Evolutionary conservation across 1,140 invertebrate species (phyloP).

Genomic region (Hyles vespertilio): DNA sequence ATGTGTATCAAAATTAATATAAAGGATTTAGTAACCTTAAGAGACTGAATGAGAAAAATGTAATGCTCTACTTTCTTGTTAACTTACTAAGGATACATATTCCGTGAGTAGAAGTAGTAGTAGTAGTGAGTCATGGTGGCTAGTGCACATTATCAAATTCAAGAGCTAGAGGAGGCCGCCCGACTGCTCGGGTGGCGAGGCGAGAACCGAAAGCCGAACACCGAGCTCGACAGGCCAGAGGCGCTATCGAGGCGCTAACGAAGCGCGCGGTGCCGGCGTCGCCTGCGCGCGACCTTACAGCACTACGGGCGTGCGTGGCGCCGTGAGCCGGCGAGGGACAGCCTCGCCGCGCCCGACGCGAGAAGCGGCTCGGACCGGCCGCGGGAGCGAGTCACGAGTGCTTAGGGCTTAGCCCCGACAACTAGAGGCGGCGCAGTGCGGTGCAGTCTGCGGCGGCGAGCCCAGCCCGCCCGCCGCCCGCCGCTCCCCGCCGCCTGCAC

Average conservation of each 20-base stretch:
- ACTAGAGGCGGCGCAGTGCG: slow-evolving; percentile 44
- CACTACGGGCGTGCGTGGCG: slow-evolving; percentile 32
- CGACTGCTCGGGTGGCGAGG: slow-evolving; percentile 15
- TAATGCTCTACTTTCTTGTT: slow-evolving; percentile 15
- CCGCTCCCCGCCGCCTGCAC: slow-evolving; percentile 64
- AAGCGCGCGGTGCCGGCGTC: slow-evolving; percentile 19
- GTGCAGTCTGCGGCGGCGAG: slow-evolving; percentile 31
- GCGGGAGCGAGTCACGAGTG: slow-evolving; percentile 52
- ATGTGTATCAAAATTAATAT: too few species aligned
- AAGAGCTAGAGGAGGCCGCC: slow-evolving; percentile 34
- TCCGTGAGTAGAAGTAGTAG: slow-evolving; percentile 22
- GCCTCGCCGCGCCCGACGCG: slow-evolving; percentile 27
- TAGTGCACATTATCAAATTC: slow-evolving; percentile 44
- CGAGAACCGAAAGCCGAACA: slow-evolving; percentile 27
- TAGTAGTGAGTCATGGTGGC: slow-evolving; percentile 26
- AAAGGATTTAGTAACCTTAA: slow-evolving; percentile 4
- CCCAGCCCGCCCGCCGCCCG: slow-evolving; percentile 44
- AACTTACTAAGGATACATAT: slow-evolving; percentile 62
- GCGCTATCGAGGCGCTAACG: slow-evolving; percentile 26
- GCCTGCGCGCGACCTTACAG: slow-evolving; percentile 25
- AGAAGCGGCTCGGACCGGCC: slow-evolving; percentile 67
- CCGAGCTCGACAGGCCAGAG: slow-evolving; percentile 24
- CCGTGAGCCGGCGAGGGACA: slow-evolving; percentile 25
- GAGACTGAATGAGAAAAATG: slow-evolving; percentile 21
- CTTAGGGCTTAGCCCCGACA: slow-evolving; percentile 55